Base-by-base conservation (phyloP, 1,140 invertebrate genomes). In the Galendromus occidentalis region DNA sequence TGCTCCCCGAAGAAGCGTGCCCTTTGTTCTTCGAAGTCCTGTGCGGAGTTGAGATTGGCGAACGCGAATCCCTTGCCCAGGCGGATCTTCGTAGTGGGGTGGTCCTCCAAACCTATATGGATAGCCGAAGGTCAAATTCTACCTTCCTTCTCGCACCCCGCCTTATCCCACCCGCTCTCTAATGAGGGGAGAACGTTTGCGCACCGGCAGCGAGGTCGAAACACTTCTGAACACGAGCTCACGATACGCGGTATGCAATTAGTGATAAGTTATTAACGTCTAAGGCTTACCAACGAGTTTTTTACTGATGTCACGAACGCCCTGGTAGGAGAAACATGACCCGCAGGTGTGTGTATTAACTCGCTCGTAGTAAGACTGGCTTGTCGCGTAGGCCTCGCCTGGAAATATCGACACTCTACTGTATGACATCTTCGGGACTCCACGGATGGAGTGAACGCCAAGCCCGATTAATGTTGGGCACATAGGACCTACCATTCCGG, bases 1-100 rank as follows among this genome's bases (percentile, higher is more conserved):
- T 89, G 82, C 65, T 87, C 85, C 30, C 65, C 66, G 71, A 89
- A 90, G 75, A 91, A 91, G 69, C 84, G 76, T 14, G 84, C 82
- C 67, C 88, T 77, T 71, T 89, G 86, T 69, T 88, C 85, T 72
- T 90, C 87, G 72, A 90, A 91, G 75, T 91, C 87, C 28, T 66
- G 67, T 25, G 71, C 71, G 2, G 71, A 69, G 44, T 69, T 67
- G 41, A 71, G 42, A 39, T 71, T 70, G 47, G 71, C 70, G 59
- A 72, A 72, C 0, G 71, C 71, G 63, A 72, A 72, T n/a, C 71
- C 71, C 66, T 72, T 72, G 30, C 67, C 71, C 66, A 72, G 69
- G 39, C 69, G 65, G n/a, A 72, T 70, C 66, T 69, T 68, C 9
- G 71, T 71, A 20, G 68, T 66, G 0, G 71, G 69, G 51, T 68